A percentile compares a stretch with the other conserved stretches of the same genome.
Conservation (phyloP, 1,140 invertebrate species). For the Aleiodes sp. region DNA sequence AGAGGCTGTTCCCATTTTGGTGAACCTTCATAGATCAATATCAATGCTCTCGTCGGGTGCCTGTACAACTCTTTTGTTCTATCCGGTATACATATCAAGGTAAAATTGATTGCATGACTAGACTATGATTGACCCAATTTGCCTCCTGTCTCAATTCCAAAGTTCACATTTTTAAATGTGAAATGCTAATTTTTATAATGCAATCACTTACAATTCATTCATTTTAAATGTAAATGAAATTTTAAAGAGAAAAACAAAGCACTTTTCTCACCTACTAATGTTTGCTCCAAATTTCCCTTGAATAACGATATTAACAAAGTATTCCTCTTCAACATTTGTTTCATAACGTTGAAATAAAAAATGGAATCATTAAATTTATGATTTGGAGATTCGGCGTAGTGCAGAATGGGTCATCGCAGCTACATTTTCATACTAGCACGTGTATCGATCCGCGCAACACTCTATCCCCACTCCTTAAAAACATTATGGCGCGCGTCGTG, state of each 20-base stretch:
- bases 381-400: too few species aligned
- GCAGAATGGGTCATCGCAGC: too few species aligned
- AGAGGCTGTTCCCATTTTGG: neutral
- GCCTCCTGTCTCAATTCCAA: neutral
- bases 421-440: too few species aligned
- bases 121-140: neutral
- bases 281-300: too few species aligned
- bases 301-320: too few species aligned
- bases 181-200: neutral
- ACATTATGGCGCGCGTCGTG: neutral
- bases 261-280: too few species aligned
- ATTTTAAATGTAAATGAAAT: too few species aligned
- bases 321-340: too few species aligned
- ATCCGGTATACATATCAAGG: neutral
- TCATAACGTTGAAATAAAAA: too few species aligned
- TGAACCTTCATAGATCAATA: constrained; percentile 15
- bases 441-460: neutral
- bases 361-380: too few species aligned
- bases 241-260: too few species aligned
- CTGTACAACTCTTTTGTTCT: neutral
- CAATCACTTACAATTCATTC: neutral
- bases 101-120: neutral
- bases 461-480: neutral
- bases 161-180: neutral
- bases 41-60: neutral